phyloP scores from a whole-genome alignment of 2,797 vertebrate species.

The Liparis tanakae region DNA sequence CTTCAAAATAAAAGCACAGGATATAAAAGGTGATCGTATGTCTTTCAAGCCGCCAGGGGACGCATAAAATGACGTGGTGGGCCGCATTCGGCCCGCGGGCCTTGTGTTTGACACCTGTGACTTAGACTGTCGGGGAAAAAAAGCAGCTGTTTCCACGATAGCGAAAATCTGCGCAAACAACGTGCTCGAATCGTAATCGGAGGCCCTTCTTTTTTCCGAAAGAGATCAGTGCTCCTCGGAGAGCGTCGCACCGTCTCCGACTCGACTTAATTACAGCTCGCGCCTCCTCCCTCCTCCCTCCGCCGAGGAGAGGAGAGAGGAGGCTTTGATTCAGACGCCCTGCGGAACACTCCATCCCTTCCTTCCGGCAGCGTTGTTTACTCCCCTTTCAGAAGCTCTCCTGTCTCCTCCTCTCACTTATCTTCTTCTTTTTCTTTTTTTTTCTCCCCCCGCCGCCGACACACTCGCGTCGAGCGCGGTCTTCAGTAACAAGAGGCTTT shows the following conservation, averaged over 20 bases:
- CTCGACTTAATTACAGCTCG: constrained; percentile 72
- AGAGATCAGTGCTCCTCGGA: constrained; percentile 60
- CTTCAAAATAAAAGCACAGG: no score
- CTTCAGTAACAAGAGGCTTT: constrained; percentile 59
- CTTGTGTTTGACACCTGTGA: no score
- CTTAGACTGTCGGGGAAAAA: constrained; percentile 13
- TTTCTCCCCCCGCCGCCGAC: background rate
- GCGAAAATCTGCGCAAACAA: constrained; percentile 32
- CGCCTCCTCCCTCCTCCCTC: constrained; percentile 55
- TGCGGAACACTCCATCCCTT: constrained; percentile 69
- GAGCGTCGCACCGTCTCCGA: constrained; percentile 58
- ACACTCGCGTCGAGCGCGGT: background rate
- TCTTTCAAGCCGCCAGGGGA: no score
- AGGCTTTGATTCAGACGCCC: constrained; percentile 73
- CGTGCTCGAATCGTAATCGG: constrained; percentile 52
- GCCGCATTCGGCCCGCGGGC: no score
- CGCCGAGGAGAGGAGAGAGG: constrained; percentile 47
- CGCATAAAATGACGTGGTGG: no score
- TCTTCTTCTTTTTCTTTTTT: constrained; percentile 12
- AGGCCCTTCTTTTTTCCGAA: constrained; percentile 43
- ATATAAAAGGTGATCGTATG: no score
- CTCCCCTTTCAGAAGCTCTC: constrained; percentile 45
- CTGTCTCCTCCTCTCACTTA: constrained; percentile 37
- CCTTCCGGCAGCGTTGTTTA: constrained; percentile 64
- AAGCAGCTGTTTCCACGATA: constrained; percentile 27